phyloP scores from a whole-genome alignment of 2,888 invertebrate genomes.

The Aspidiotus rigidus region DNA sequence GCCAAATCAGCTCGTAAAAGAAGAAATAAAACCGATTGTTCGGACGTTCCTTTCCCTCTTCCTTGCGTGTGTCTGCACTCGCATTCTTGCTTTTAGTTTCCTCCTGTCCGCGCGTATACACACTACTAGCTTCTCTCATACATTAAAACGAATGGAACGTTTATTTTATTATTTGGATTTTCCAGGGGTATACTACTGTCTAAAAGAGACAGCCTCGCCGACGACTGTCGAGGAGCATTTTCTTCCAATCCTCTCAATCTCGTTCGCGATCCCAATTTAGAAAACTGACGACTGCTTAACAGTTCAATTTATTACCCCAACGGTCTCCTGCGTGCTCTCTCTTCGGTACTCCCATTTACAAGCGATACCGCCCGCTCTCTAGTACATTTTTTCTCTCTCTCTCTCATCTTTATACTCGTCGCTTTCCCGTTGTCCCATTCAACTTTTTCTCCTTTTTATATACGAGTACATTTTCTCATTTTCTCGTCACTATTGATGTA shows the following conservation, averaged over 20 bases:
- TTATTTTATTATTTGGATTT: constrained; percentile 28
- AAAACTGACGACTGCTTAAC: constrained; percentile 28
- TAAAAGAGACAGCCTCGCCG: constrained; percentile 19
- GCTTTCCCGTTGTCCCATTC: too few relatives aligned
- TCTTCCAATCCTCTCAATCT: constrained; percentile 13
- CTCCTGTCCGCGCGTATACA: background rate
- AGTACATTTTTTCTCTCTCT: background rate
- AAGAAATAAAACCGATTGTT: constrained; percentile 26
- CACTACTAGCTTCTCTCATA: background rate
- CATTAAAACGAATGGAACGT: constrained; percentile 27
- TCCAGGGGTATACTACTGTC: background rate
- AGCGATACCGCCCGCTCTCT: background rate
- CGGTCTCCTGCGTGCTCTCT: background rate
- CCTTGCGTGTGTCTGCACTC: constrained; percentile 7
- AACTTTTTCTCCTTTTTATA: background rate
- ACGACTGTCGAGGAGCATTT: constrained; percentile 27
- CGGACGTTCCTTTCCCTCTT: background rate
- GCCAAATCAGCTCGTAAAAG: constrained; percentile 27
- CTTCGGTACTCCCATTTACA: background rate
- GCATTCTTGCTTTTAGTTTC: background rate
- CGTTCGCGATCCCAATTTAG: constrained; percentile 28
- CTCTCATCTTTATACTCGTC: background rate
- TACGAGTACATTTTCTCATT: background rate
- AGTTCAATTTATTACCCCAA: constrained; percentile 26
- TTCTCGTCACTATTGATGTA: constrained; percentile 2